Evolutionary conservation across 1,140 invertebrate genomes (phyloP).

Genomic region (Pseudomyrmex dendroicus): DNA sequence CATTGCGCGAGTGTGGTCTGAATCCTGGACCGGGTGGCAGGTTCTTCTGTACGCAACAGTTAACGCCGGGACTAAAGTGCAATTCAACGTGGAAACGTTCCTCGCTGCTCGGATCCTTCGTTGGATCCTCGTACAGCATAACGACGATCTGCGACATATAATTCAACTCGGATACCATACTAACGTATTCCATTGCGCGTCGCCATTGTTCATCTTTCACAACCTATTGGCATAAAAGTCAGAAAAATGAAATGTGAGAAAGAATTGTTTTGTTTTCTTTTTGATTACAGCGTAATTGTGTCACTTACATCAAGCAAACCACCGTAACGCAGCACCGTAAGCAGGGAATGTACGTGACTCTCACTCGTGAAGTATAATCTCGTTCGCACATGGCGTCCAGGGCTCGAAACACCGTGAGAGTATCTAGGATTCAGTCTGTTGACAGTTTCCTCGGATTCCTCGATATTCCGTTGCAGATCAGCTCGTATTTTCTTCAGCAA

Average conservation of each 20-base stretch:
- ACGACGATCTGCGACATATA: constrained; percentile 99
- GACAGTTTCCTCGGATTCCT: constrained; percentile 95
- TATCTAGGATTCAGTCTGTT: constrained; percentile 99
- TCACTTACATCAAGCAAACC: constrained; percentile 93
- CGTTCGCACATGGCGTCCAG: constrained; percentile 98
- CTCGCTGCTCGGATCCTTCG: constrained; percentile 95
- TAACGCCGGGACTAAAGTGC: constrained; percentile 98
- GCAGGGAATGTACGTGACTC: constrained; percentile 98
- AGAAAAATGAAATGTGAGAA: not conserved
- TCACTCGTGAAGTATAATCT: constrained; percentile 99
- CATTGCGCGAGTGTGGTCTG: constrained; percentile 94
- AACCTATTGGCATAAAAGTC: constrained; percentile 84
- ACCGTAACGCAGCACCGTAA: constrained; percentile 98
- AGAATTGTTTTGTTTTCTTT: not conserved
- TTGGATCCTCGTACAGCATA: constrained; percentile 99
- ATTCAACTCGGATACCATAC: constrained; percentile 98
- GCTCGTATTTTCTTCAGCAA: constrained; percentile 98
- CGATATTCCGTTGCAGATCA: constrained; percentile 97
- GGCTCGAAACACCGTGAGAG: constrained; percentile 98
- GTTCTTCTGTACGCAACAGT: constrained; percentile 97
- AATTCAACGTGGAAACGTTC: constrained; percentile 98
- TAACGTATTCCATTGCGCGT: constrained; percentile 99
- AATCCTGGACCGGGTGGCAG: constrained; percentile 97
- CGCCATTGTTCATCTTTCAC: constrained; percentile 98
- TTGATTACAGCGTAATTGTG: not conserved